A percentile compares a stretch with the other conserved stretches of the same genome.
These are phyloP conservation scores for Spea hammondii DNA, from an alignment of 2,797 vertebrate genomes.

Conservation along the genomic window DNA sequence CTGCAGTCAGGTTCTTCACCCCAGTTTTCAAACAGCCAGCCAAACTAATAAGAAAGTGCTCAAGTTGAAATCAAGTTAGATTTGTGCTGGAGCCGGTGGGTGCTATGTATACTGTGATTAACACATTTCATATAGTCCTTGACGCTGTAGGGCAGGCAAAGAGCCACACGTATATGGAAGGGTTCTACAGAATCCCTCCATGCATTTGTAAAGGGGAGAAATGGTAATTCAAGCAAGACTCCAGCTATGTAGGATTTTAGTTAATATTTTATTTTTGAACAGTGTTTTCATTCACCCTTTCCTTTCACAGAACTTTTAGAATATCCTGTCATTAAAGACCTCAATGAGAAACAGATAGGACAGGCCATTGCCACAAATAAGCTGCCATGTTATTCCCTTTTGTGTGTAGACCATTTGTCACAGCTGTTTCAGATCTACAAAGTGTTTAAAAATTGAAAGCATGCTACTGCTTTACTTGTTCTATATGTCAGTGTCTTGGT, in stretches of 20 bases:
- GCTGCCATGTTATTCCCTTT: slow-evolving; percentile 33
- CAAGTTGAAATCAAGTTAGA: no score
- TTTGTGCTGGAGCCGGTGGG: no score
- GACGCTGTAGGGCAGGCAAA: no score
- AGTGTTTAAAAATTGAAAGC: slow-evolving; percentile 45
- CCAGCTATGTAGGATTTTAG: not conserved
- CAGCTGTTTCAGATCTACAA: slow-evolving; percentile 30
- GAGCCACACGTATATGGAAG: no score
- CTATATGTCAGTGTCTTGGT: slow-evolving; percentile 23
- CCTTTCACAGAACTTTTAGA: slow-evolving; percentile 11
- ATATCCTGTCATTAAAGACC: slow-evolving; percentile 20
- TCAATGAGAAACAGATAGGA: slow-evolving; percentile 35
- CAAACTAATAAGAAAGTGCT: no score
- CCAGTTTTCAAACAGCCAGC: no score
- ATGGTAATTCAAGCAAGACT: no score
- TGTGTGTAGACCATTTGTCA: slow-evolving; percentile 42
- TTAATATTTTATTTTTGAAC: slow-evolving; percentile 19
- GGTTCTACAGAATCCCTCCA: no score
- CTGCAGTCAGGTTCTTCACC: no score
- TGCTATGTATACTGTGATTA: no score
- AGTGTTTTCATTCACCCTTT: slow-evolving; percentile 22
- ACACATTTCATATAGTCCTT: no score
- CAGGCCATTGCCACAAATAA: slow-evolving; percentile 39
- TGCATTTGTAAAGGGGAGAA: no score
- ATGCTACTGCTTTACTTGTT: slow-evolving; percentile 26